Evolutionary conservation across 2,113 vertebrate genomes (phyloP), one percentile per base, ranked within the genome.

Genomic region (Echinops telfairi): DNA sequence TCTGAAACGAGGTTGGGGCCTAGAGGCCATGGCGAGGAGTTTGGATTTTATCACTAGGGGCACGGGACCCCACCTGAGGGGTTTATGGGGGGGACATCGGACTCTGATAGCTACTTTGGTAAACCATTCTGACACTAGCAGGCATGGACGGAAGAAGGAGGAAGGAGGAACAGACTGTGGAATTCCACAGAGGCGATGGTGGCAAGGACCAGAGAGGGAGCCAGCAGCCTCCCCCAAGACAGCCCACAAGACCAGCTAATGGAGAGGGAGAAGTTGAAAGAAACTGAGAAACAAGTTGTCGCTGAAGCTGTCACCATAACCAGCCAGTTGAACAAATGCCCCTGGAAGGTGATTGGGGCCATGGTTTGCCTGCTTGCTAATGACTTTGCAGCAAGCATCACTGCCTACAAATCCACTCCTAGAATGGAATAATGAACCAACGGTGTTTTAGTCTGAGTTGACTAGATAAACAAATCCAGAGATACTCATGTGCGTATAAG

Each of bases 391-490:
- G 36, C 27, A 80, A 90, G 75, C n/a, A 8, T 62, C 60, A 36
- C 6, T 43, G 78, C 73, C 23, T n/a, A 66, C 79, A 89, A 87
- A 91, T 82, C 9, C 47, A 6, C 47, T 87, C 78, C 92, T 83
- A 82, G 78, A 71, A 82, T 40, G 62, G 92, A 53, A 23, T 66
- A 60, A 17, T 7, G 7, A 76, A 8, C 53, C 81, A 57, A 70
- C 83, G n/a, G 68, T 8, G 3, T 16, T 0, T 53, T 53, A 53
- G 47, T 53, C 47, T 53, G 47, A 14, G 47, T 14, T 53, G 47
- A 53, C 47, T 53, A 53, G 47, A 53, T 4, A 6, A 53, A 53
- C 47, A 53, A 53, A 14, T 53, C 47, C 47, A 53, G 47, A 53
- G 47, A 53, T 14, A 53, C 47, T 53, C 47, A 14, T 53, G 47